Evolutionary conservation across 64 coral and sea anemone species (phyloP).

Genomic region (Porites australiensis): DNA sequence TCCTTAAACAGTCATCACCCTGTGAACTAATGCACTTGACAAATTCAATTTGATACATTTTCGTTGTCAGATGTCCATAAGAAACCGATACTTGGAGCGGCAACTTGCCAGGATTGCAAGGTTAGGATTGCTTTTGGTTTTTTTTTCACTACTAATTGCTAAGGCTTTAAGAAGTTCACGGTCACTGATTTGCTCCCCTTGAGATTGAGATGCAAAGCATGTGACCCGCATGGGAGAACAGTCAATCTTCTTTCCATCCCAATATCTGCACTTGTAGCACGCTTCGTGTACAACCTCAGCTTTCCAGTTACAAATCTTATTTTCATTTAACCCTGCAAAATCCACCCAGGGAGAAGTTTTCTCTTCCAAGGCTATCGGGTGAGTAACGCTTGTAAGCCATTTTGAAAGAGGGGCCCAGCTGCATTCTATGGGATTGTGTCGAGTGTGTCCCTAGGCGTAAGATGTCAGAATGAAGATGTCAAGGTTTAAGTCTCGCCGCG

Average conservation of each 20-base stretch:
- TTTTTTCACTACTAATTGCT: neutral
- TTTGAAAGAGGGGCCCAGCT: constrained; percentile 16
- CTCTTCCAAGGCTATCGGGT: neutral
- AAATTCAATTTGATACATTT: neutral
- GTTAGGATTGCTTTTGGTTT: neutral
- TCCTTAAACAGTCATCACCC: neutral
- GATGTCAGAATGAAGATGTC: neutral
- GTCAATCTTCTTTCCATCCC: neutral
- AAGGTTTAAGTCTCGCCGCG: constrained; percentile 11
- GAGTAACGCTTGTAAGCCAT: neutral
- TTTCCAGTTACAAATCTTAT: neutral
- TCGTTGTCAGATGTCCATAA: neutral
- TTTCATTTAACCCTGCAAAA: neutral
- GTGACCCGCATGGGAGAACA: neutral
- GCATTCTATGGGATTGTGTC: neutral
- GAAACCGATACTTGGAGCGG: neutral
- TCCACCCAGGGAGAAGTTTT: neutral
- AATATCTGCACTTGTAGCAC: neutral
- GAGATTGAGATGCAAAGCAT: neutral
- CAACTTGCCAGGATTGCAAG: neutral
- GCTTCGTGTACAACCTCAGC: neutral
- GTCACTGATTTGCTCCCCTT: neutral
- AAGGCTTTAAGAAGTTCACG: neutral
- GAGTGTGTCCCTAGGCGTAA: neutral
- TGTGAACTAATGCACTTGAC: neutral